Evolutionary conservation across 2,888 invertebrate genomes (phyloP), one percentile per base, ranked within the genome.

Genomic region (Dolomedes plantarius): DNA sequence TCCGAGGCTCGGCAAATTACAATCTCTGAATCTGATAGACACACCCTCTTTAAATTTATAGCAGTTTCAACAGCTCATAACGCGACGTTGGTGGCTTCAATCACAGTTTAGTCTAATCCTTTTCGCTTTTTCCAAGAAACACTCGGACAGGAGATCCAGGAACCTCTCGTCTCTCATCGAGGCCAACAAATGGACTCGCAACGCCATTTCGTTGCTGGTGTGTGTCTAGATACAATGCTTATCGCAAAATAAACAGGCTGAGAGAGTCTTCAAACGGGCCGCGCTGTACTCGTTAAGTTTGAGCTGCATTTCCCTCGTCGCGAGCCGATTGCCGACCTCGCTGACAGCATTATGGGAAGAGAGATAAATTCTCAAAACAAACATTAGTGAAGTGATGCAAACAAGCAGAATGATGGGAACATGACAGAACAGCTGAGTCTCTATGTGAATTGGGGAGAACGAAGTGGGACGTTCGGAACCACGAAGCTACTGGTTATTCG

Each of bases 231-330:
- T 56, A 56, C 56, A 56, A 56, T 56, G 56, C 56, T 56, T 56
- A 56, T 56, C 56, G 46, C 23, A 6, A 56, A 23, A 23, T 23
- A 56, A 56, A 56, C 16, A 56, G 0, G 36, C 1, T 3, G 23
- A 56, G 23, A 56, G 56, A 56, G 56, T 56, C 23, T 23, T 56
- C 56, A 56, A 56, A 46, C 46, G 46, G 16, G 46, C 46, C 46
- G 46, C 7, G 2, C 13, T 16, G 46, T 13, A 9, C 46, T 46
- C 46, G 46, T 46, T 46, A 46, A 46, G 16, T 16, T 16, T 16
- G 46, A 16, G 6, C 46, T 16, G 2, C 16, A 16, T 46, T 16
- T 46, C 46, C 23, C 7, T 56, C 56, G 16, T 56, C 56, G 56
- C 23, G 23, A 16, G 56, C 1, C 23, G 56, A 56, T 56, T 56